Conservation (phyloP, 2,113 vertebrate genomes). For the Echinops telfairi region DNA sequence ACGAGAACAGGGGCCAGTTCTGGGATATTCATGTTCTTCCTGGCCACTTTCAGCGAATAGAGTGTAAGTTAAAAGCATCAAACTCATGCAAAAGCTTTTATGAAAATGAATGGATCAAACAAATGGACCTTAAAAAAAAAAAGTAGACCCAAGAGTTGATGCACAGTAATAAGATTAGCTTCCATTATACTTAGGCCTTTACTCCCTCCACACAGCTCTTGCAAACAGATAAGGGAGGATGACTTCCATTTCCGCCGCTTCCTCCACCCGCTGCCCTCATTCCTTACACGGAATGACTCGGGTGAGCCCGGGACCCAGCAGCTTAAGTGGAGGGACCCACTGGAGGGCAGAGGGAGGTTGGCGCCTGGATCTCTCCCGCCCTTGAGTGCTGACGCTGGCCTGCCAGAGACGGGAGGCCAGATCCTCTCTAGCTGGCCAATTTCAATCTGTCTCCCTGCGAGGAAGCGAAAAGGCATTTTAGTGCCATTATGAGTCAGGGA, state of each 20-base stretch:
- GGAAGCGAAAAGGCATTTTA: slow-evolving; percentile 56
- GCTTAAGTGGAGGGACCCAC: slow-evolving; percentile 1
- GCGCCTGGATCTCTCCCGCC: not conserved
- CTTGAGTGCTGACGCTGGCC: not conserved
- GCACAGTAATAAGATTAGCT: slow-evolving; percentile 72
- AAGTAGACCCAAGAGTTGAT: slow-evolving; percentile 18
- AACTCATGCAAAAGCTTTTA: slow-evolving; percentile 74
- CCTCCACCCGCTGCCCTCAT: not conserved
- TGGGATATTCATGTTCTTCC: slow-evolving; percentile 68
- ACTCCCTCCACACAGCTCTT: slow-evolving; percentile 41
- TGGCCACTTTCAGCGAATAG: slow-evolving; percentile 59
- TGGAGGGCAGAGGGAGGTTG: not conserved
- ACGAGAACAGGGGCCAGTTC: slow-evolving; percentile 24
- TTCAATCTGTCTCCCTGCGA: slow-evolving; percentile 59
- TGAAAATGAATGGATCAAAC: slow-evolving; percentile 76
- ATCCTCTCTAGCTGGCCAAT: slow-evolving; percentile 48
- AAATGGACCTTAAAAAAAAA: slow-evolving; percentile 59
- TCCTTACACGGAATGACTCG: not conserved
- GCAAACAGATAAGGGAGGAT: slow-evolving; percentile 5
- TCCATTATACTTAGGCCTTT: slow-evolving; percentile 70
- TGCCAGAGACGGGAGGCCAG: slow-evolving; percentile 6
- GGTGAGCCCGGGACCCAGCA: not conserved
- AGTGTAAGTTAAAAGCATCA: slow-evolving; percentile 66
- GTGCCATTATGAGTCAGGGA: slow-evolving; percentile 25
- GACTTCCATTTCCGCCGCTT: slow-evolving; percentile 48